These are phyloP conservation scores for Hanleya hanleyi DNA, from an alignment of 2,888 invertebrate genomes.

Conservation along the genomic window DNA sequence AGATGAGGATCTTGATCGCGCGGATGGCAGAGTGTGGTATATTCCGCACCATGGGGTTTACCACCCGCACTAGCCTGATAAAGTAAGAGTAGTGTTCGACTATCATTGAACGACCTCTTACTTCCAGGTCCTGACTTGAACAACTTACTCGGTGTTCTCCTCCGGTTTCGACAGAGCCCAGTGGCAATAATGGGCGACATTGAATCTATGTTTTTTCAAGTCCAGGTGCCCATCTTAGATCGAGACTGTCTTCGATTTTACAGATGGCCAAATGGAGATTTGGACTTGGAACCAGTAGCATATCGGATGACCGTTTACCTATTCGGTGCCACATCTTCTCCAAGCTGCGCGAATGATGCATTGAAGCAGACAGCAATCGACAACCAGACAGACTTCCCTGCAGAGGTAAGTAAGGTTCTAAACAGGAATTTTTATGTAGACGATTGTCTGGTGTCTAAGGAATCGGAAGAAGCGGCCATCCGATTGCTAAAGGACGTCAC, in stretches of 20 bases:
- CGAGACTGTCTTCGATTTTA: slow-evolving; percentile 34
- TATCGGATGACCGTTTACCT: slow-evolving; percentile 23
- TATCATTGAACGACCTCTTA: slow-evolving; percentile 28
- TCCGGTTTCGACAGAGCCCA: slow-evolving; percentile 34
- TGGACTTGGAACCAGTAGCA: background rate
- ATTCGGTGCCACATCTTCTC: slow-evolving; percentile 39
- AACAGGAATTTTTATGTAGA: slow-evolving; percentile 30
- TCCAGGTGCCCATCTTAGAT: slow-evolving; percentile 22
- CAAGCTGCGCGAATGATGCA: slow-evolving; percentile 29
- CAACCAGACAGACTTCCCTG: slow-evolving; percentile 8
- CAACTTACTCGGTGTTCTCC: slow-evolving; percentile 37
- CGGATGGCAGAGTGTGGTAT: background rate
- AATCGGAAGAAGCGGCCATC: slow-evolving; percentile 13
- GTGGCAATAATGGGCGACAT: slow-evolving; percentile 36
- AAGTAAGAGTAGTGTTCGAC: too few species aligned
- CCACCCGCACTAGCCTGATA: too few species aligned
- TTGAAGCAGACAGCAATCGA: slow-evolving; percentile 27
- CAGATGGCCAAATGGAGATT: slow-evolving; percentile 27
- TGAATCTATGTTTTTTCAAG: slow-evolving; percentile 21
- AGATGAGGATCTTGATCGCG: background rate
- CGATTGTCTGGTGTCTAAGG: slow-evolving; percentile 9
- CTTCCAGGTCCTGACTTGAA: slow-evolving; percentile 42
- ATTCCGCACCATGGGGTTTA: background rate
- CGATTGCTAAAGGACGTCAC: slow-evolving; percentile 21
- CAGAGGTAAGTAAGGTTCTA: slow-evolving; percentile 22